Base-by-base conservation (phyloP, 2,113 vertebrate genomes). In the Tragelaphus strepsiceros region DNA sequence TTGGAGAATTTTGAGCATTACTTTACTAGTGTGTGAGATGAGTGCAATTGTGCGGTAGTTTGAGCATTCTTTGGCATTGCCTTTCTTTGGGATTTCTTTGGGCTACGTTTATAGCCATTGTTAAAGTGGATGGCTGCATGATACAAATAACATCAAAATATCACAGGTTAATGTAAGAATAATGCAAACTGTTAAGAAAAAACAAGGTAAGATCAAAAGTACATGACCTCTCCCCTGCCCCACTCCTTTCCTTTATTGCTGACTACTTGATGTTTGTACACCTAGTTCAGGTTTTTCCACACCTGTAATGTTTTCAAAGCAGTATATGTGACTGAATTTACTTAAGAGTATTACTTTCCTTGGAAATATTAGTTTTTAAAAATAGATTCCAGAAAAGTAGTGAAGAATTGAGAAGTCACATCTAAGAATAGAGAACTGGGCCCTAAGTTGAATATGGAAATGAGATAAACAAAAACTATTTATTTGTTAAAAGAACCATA, bases 401-500 rank as follows among this genome's bases (percentile, higher is more conserved):
- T 82, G 78, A 97, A n/a, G 30, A 93, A n/a, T 91, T 49, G 30
- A 93, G 51, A 92, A 94, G 10, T 94, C 78, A 88, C 51, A 58
- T 17, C 35, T 90, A 12, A 81, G 58, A 88, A 58, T 78, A 94
- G 32, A 94, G 32, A 77, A 67, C 71, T 91, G 39, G 19, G 46
- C 9, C 71, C 32, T 88, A 74, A 89, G 46, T 88, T 90, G 85
- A 97, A 74, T 90, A 86, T 90, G 58, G 58, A 90, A 94, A 54
- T 74, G 10, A 88, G 51, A 62, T 77, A 71, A 88, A 78, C 6
- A 58, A 21, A 91, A 91, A 51, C 39, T n/a, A 16, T 54, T 51
- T 83, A 84, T 94, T 90, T 97, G 54, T 30, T 77, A n/a, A 91
- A 94, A 91, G 64, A 93, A 93, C 13, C 67, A 56, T 93, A 43